These are phyloP conservation scores for Chloroclysta siterata DNA, from an alignment of 2,888 invertebrate genomes.

Conservation along the genomic window DNA sequence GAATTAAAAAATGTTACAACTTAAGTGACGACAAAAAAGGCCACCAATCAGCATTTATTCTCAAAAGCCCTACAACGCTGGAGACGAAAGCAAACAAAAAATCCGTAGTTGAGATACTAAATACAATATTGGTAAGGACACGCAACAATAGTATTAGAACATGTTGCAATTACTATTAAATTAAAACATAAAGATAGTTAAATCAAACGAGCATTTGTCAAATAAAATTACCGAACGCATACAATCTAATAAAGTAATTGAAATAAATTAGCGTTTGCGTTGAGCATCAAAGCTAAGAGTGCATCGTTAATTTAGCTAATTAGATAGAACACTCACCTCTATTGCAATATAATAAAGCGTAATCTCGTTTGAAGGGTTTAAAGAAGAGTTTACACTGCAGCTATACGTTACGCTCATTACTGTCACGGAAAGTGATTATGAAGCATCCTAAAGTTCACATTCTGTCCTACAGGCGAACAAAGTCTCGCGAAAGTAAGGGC, in stretches of 20 bases:
- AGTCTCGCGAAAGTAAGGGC: background rate
- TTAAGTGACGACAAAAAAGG: too few relatives aligned
- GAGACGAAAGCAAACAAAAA: too few relatives aligned
- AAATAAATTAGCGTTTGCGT: conserved; percentile 26
- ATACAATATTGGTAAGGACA: too few relatives aligned
- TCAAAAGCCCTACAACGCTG: too few relatives aligned
- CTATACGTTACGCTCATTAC: background rate
- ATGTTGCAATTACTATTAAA: conserved; percentile 14
- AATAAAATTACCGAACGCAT: conserved; percentile 27
- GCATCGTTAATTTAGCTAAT: conserved; percentile 16
- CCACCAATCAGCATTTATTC: too few relatives aligned
- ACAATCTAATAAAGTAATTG: conserved; percentile 30
- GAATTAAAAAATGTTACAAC: too few relatives aligned
- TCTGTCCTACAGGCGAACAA: background rate
- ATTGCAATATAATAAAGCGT: conserved; percentile 2
- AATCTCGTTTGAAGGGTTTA: conserved; percentile 5
- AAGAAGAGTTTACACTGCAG: background rate
- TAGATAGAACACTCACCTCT: conserved; percentile 2
- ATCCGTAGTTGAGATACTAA: too few relatives aligned
- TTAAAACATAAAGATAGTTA: conserved; percentile 14
- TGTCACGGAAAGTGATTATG: conserved; percentile 9
- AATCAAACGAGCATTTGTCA: conserved; percentile 25
- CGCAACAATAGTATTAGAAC: background rate
- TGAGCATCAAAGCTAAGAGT: conserved; percentile 23
- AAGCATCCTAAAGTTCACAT: conserved; percentile 12